phyloP scores from a whole-genome alignment of 2,797 vertebrate genomes.

The Peromyscus melanophrys region DNA sequence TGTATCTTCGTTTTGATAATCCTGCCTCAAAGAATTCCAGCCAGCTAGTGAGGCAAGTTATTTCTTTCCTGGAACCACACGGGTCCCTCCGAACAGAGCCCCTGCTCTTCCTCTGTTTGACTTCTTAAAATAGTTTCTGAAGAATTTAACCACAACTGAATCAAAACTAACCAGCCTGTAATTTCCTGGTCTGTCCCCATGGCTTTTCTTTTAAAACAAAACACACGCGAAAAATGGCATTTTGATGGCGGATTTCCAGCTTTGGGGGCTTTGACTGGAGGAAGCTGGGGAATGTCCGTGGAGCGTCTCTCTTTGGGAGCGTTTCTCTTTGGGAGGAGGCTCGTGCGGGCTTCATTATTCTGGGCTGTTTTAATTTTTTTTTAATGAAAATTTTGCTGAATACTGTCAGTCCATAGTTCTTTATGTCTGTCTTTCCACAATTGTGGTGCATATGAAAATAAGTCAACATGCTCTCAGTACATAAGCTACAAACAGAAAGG shows the following conservation, averaged over 20 bases:
- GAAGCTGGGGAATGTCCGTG: conserved; percentile 57
- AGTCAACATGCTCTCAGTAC: neutral
- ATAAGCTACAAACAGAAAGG: conserved; percentile 43
- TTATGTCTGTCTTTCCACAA: neutral
- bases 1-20: conserved; percentile 62
- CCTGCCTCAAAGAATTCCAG: conserved; percentile 76
- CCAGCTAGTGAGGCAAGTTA: conserved; percentile 74
- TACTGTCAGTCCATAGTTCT: neutral
- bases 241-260: conserved; percentile 74
- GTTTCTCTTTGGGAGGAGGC: neutral
- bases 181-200: conserved; percentile 85
- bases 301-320: neutral
- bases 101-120: conserved; percentile 81
- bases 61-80: conserved; percentile 68
- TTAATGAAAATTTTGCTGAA: conserved; percentile 46
- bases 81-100: conserved; percentile 53
- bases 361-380: conserved; percentile 41
- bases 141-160: conserved; percentile 85
- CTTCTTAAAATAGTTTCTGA: conserved; percentile 83
- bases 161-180: conserved; percentile 85
- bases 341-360: neutral
- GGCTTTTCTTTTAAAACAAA: conserved; percentile 82
- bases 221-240: conserved; percentile 67
- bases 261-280: conserved; percentile 67
- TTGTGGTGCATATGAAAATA: neutral